Conservation (phyloP, 2,113 vertebrate species). For the Saguinus imperator region DNA sequence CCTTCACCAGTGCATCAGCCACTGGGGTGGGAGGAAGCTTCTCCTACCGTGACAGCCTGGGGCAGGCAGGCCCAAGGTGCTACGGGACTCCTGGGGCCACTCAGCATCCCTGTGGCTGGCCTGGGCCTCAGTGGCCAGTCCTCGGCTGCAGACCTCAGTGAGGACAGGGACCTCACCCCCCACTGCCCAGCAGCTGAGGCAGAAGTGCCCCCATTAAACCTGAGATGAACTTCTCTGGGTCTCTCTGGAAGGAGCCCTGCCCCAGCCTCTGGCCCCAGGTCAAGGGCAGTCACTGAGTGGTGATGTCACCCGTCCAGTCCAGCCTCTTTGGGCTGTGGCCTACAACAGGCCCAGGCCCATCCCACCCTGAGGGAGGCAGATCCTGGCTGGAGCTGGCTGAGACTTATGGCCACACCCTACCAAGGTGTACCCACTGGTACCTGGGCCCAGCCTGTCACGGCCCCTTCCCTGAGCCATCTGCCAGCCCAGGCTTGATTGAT, state of each 20-base stretch:
- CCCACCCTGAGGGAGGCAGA: not conserved
- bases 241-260: not conserved
- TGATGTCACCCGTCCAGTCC: not conserved
- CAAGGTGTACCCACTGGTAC: not conserved
- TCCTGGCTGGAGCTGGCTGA: fast-evolving
- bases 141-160: not conserved
- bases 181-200: not conserved
- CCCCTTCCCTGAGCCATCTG: slow-evolving; percentile 74
- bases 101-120: not conserved
- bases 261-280: not conserved
- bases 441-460: slow-evolving; percentile 54
- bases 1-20: too few species aligned
- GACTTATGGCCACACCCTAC: not conserved
- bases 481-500: slow-evolving; percentile 74
- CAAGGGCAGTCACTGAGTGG: not conserved
- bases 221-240: not conserved
- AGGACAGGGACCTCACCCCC: not conserved
- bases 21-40: fast-evolving
- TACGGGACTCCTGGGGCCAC: not conserved
- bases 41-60: not conserved
- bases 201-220: not conserved
- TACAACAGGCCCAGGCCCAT: not conserved
- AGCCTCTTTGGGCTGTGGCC: not conserved
- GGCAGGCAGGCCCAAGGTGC: fast-evolving
- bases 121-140: not conserved